Evolutionary conservation across 2,113 vertebrate species (phyloP).

Genomic region (Eublepharis macularius): DNA sequence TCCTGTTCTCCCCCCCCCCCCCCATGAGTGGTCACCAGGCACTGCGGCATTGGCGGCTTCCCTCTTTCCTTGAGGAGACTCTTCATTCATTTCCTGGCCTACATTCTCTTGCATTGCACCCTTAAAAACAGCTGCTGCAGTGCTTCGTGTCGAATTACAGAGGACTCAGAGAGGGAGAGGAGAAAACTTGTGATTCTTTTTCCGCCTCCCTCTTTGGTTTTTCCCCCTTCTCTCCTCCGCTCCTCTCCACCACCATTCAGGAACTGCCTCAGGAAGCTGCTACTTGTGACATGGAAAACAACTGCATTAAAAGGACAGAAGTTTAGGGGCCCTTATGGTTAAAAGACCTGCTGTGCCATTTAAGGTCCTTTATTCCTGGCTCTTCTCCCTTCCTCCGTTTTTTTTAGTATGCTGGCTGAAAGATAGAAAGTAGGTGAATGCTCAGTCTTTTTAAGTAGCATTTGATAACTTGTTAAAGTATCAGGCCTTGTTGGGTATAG

Average conservation of each 20-base stretch:
- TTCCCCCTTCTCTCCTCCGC: background rate
- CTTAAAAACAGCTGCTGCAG: background rate
- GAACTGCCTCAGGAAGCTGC: background rate
- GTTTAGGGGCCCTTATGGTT: background rate
- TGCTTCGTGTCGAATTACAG: slow-evolving; percentile 3
- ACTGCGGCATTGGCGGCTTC: background rate
- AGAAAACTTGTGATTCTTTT: background rate
- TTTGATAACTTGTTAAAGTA: background rate
- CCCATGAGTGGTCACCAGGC: background rate
- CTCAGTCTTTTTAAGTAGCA: background rate
- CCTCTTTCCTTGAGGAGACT: background rate
- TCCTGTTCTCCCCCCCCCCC: background rate
- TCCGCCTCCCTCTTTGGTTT: too few relatives aligned
- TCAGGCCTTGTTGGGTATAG: slow-evolving; percentile 29
- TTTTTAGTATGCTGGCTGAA: background rate
- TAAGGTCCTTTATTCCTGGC: background rate
- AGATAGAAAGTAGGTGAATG: slow-evolving; percentile 41
- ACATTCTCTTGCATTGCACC: background rate
- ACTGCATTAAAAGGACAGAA: background rate
- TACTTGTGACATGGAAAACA: background rate
- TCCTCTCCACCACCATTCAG: background rate
- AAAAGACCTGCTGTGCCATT: background rate
- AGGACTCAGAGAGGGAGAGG: background rate
- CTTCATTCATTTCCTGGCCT: slow-evolving; percentile 7
- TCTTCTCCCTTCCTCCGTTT: background rate